Percentiles rank a stretch among this genome's conserved stretches.
Conservation (phyloP, 1,140 invertebrate species). For the Drosophila elegans region DNA sequence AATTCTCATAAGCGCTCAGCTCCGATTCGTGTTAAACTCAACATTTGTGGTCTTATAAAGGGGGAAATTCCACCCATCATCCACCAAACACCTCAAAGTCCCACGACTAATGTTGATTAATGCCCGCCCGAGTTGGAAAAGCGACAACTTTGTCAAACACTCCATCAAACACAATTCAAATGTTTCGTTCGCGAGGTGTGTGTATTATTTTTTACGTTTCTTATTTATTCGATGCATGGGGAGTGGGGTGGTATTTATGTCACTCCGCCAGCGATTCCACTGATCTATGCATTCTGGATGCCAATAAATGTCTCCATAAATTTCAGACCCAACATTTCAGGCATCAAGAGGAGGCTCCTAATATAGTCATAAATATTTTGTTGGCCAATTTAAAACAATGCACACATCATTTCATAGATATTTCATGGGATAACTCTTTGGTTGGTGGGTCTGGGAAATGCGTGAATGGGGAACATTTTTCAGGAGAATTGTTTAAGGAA, state of each 20-base stretch:
- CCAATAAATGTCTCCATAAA: conserved; percentile 82
- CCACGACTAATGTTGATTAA: conserved; percentile 53
- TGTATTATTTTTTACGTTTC: conserved; percentile 28
- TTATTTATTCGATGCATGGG: conserved; percentile 40
- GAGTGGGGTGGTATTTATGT: conserved; percentile 60
- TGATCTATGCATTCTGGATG: conserved; percentile 71
- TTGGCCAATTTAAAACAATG: conserved; percentile 59
- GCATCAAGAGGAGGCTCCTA: conserved; percentile 38
- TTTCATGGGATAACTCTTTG: conserved; percentile 29
- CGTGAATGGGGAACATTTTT: background rate
- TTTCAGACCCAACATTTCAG: conserved; percentile 59
- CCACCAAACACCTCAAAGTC: background rate
- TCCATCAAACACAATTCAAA: conserved; percentile 78
- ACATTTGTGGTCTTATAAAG: conserved; percentile 76
- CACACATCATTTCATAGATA: conserved; percentile 51
- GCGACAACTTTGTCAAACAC: conserved; percentile 79
- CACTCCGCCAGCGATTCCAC: conserved; percentile 61
- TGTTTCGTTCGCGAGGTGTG: conserved; percentile 49
- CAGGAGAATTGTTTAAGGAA: conserved; percentile 2
- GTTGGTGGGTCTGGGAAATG: background rate
- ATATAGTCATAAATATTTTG: conserved; percentile 70
- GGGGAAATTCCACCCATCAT: conserved; percentile 19
- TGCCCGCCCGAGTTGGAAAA: conserved; percentile 51
- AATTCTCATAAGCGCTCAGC: conserved; percentile 11
- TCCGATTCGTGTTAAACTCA: conserved; percentile 63